These are phyloP conservation scores for Zaprionus africanus DNA, from an alignment of 1,140 invertebrate genomes.

Conservation along the genomic window DNA sequence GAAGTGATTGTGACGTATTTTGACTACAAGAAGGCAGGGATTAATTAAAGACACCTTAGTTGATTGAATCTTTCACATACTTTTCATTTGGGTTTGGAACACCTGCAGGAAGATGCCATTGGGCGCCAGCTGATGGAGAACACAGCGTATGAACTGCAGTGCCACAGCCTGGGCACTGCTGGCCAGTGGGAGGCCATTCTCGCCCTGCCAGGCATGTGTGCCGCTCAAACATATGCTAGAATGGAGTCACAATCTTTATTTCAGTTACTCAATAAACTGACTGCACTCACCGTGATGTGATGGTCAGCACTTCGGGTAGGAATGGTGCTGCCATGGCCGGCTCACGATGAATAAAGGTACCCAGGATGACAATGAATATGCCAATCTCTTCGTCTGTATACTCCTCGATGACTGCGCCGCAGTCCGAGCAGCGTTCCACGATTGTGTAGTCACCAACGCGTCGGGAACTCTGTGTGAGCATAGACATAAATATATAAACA, in stretches of 20 bases:
- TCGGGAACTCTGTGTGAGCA: constrained; percentile 87
- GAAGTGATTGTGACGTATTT: constrained; percentile 89
- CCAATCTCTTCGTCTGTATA: constrained; percentile 99
- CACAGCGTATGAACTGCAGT: constrained; percentile 97
- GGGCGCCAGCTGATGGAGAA: constrained; percentile 97
- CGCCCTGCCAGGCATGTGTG: constrained; percentile 95
- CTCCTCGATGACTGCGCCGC: constrained; percentile 93
- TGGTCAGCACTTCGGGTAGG: constrained; percentile 95
- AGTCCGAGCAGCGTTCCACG: constrained; percentile 90
- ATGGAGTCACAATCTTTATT: neutral
- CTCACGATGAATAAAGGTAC: constrained; percentile 98
- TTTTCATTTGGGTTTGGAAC: constrained; percentile 94
- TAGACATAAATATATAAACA: neutral
- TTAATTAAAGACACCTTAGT: neutral
- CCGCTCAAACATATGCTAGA: constrained; percentile 89
- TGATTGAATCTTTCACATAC: constrained; percentile 83
- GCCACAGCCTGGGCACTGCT: constrained; percentile 96
- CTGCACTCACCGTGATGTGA: constrained; percentile 91
- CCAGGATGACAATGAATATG: constrained; percentile 95
- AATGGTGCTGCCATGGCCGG: constrained; percentile 96
- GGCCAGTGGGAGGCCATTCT: constrained; percentile 93
- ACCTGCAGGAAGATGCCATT: constrained; percentile 98
- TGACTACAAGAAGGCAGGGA: constrained; percentile 48
- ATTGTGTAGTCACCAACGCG: constrained; percentile 90
- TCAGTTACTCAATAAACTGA: neutral